Conservation (phyloP, 2,888 invertebrate species). For the Criorhina ranunculi region DNA sequence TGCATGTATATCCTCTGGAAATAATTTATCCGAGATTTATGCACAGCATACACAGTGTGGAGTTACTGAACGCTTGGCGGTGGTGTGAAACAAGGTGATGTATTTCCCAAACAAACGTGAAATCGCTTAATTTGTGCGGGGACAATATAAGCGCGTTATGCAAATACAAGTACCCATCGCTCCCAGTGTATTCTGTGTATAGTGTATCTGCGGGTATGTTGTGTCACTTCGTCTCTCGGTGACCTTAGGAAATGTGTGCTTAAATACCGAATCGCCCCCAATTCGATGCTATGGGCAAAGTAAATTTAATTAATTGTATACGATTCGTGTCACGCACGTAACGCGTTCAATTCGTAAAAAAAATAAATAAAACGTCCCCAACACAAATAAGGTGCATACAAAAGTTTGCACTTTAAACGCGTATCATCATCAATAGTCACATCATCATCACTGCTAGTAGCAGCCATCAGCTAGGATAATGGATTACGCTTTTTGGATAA, state of each 20-base stretch:
- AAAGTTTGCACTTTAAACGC: constrained; percentile 22
- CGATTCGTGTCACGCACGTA: constrained; percentile 49
- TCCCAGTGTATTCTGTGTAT: constrained; percentile 17
- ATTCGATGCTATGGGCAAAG: constrained; percentile 43
- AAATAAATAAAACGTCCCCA: background rate
- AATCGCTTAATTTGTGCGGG: constrained; percentile 65
- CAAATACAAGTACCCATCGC: constrained; percentile 31
- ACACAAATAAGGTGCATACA: background rate
- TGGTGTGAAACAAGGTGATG: constrained; percentile 33
- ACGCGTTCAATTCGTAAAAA: constrained; percentile 26
- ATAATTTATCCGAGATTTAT: constrained; percentile 69
- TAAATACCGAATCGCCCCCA: constrained; percentile 44
- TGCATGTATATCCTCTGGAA: constrained; percentile 50
- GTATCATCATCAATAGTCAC: constrained; percentile 23
- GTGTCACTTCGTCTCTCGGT: constrained; percentile 56
- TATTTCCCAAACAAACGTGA: constrained; percentile 39
- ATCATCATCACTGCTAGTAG: constrained; percentile 24
- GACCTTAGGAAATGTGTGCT: constrained; percentile 53
- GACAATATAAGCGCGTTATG: constrained; percentile 45
- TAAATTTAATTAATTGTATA: constrained; percentile 60
- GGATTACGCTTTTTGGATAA: constrained; percentile 81
- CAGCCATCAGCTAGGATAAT: constrained; percentile 79
- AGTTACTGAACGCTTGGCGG: constrained; percentile 28
- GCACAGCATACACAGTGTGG: constrained; percentile 53
- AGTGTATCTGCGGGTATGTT: constrained; percentile 36